These are phyloP conservation scores for Nymphalis c-album DNA, from an alignment of 2,888 invertebrate genomes.

Conservation along the genomic window DNA sequence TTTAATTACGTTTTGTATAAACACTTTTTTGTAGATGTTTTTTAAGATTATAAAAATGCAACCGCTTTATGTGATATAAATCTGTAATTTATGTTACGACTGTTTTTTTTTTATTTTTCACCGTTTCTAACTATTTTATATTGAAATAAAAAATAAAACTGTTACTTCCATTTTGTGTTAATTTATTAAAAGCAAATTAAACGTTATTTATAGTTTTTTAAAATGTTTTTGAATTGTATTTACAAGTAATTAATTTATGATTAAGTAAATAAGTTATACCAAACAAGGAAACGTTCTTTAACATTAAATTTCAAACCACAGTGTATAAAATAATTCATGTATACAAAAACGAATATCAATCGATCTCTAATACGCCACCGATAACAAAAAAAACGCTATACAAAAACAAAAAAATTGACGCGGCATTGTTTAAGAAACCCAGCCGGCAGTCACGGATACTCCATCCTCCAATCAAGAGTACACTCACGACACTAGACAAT, in stretches of 20 bases:
- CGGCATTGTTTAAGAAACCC: conserved; percentile 11
- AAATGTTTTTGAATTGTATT: too few species aligned
- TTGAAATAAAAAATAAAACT: too few species aligned
- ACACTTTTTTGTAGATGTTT: conserved; percentile 5
- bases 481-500: conserved; percentile 40
- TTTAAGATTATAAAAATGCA: neutral
- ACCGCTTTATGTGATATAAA: neutral
- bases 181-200: neutral
- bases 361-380: neutral
- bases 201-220: neutral
- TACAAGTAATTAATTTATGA: too few species aligned
- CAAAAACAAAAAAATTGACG: conserved; percentile 4
- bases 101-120: too few species aligned
- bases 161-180: too few species aligned
- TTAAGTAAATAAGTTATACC: too few species aligned
- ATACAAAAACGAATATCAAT: neutral
- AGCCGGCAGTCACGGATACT: conserved; percentile 12
- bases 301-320: too few species aligned
- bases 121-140: too few species aligned
- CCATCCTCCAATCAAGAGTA: conserved; percentile 33
- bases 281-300: too few species aligned
- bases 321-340: too few species aligned
- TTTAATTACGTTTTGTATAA: conserved; percentile 8
- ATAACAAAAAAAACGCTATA: neutral
- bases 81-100: neutral